phyloP scores from a whole-genome alignment of 2,113 vertebrate genomes.

The Tragelaphus strepsiceros region DNA sequence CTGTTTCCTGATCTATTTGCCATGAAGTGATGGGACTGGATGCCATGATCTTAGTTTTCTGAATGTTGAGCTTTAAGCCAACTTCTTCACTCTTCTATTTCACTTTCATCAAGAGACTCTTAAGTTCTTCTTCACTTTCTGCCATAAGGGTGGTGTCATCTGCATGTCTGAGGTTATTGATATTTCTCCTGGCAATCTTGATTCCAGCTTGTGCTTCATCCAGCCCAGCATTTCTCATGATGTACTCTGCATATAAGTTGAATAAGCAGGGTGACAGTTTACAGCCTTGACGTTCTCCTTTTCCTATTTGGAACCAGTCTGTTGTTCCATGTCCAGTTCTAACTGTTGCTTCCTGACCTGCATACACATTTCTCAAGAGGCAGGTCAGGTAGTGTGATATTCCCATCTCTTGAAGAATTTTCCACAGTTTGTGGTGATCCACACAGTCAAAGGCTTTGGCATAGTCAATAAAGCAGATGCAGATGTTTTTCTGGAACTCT shows the following conservation, averaged over 20 bases:
- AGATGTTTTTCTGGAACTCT: neutral
- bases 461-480: neutral
- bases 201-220: neutral
- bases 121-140: neutral
- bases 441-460: neutral
- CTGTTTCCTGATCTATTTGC: neutral
- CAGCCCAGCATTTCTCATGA: neutral
- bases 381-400: neutral
- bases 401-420: neutral
- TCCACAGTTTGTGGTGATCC: neutral
- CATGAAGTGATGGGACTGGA: neutral
- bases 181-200: accelerated
- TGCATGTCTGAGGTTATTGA: neutral
- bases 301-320: neutral
- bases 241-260: neutral
- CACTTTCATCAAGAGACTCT: neutral
- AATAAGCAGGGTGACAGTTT: neutral
- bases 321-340: neutral
- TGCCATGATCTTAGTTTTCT: neutral
- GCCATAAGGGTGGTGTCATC: neutral
- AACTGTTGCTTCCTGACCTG: neutral
- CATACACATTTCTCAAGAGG: neutral
- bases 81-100: neutral
- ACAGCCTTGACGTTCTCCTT: neutral
- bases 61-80: neutral